Evolutionary conservation across 35 echinoderm and acorn worm genomes (phyloP), one percentile per base, ranked within the genome.

Genomic region (Patiria miniata): DNA sequence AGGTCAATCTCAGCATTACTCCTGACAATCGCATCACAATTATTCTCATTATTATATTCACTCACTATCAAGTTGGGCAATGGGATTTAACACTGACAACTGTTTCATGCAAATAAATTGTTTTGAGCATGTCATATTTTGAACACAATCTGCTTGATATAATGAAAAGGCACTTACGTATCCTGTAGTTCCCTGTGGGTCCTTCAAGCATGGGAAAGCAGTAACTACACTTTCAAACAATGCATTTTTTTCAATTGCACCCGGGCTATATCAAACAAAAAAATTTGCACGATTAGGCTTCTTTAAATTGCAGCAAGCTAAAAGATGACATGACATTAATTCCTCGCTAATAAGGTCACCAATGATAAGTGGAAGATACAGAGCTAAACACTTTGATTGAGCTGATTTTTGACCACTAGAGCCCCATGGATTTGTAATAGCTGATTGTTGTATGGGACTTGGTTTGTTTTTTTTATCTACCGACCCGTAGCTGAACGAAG

Each of bases 401-500:
- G 85, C 77, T 52, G 91, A 78, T 55, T 81, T 93, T 38, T 87
- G 91, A 5, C 85, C 91, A 93, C 91, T 87, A 54, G 79, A 1
- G 21, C 85, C 79, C 19, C 39, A 37, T 83, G 91, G 91, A 21
- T 81, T 93, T 2, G 8, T 77, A 39, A 93, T 50, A 38, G 85
- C 36, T 37, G 56, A 86, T 37, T 51, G 38, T 44, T 57, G 44
- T 23, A 93, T 87, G 21, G 91, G 59, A 53, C 83, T 77, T 1
- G 91, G 91, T 57, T 81, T 79, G 61, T 93, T 87, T 36, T 93
- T 81, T 59, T 87, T 78, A 39, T 93, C 91, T 52, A 39, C 19
- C 54, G 87, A 93, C 30, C 73, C 85, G 79, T 69, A 85, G 78
- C n/a, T 83, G 52, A 88, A 93, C 21, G 69, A 59, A n/a, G 40